Percentiles rank a stretch among this genome's conserved stretches.
Evolutionary conservation across 1,140 invertebrate species (phyloP).

Genomic region (Drosophila repletoides): DNA sequence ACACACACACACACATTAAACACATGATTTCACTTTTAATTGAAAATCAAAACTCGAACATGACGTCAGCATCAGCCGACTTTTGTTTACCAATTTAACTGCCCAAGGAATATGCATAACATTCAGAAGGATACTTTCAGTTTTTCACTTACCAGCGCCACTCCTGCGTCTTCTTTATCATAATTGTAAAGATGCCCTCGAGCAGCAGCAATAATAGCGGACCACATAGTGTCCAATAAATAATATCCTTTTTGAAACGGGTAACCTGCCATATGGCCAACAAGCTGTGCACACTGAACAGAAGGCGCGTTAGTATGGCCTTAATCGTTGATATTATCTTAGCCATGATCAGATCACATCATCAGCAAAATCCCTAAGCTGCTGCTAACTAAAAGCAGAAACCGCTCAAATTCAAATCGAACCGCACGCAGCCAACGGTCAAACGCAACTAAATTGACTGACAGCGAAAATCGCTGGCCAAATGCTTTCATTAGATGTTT

Average conservation of each 20-base stretch:
- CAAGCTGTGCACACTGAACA: conserved; percentile 90
- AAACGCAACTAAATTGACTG: conserved; percentile 69
- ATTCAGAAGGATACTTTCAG: conserved; percentile 9
- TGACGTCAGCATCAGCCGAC: conserved; percentile 67
- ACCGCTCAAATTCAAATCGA: conserved; percentile 38
- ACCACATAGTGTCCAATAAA: conserved; percentile 90
- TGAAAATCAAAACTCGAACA: conserved; percentile 78
- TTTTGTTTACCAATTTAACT: conserved; percentile 66
- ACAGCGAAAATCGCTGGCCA: conserved; percentile 57
- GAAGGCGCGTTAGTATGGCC: conserved; percentile 90
- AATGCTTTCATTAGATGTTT: conserved; percentile 78
- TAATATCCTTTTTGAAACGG: conserved; percentile 87
- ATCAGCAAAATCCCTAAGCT: conserved; percentile 17
- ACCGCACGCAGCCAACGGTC: conserved; percentile 62
- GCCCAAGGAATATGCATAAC: background rate
- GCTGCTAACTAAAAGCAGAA: background rate
- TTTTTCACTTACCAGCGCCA: conserved; percentile 90
- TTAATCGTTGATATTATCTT: conserved; percentile 91
- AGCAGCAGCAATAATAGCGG: conserved; percentile 89
- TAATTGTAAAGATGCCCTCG: conserved; percentile 92
- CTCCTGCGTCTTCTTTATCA: conserved; percentile 92
- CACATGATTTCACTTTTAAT: conserved; percentile 82
- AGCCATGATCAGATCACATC: conserved; percentile 83
- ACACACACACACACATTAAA: conserved; percentile 57
- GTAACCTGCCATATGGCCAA: conserved; percentile 92